phyloP scores from a whole-genome alignment of 2,113 vertebrate genomes.

The Pao palembangensis region DNA sequence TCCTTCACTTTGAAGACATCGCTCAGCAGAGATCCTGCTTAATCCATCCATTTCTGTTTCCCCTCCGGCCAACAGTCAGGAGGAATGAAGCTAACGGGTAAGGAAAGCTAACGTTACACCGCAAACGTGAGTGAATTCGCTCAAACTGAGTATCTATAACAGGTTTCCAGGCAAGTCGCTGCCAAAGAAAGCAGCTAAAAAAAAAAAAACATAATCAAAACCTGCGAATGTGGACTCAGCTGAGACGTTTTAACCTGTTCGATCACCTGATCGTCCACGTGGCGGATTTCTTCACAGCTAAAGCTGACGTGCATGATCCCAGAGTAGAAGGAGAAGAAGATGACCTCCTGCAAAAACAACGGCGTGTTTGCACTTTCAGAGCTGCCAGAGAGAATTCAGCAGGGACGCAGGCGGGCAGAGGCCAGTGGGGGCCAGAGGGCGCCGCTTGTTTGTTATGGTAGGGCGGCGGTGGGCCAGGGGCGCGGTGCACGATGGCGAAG shows the following conservation, averaged over 20 bases:
- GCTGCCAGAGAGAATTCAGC: conserved; percentile 28
- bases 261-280: too few relatives aligned
- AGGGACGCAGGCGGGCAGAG: background rate
- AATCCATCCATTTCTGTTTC: background rate
- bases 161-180: background rate
- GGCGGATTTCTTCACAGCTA: too few relatives aligned
- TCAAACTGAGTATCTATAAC: too few relatives aligned
- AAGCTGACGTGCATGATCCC: background rate
- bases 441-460: conserved; percentile 35
- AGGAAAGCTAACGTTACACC: conserved; percentile 21
- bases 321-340: background rate
- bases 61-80: background rate
- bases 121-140: conserved; percentile 16
- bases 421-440: conserved; percentile 1
- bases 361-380: conserved; percentile 26
- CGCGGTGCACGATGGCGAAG: conserved; percentile 15
- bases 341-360: background rate
- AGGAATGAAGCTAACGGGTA: background rate
- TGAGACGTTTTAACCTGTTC: too few relatives aligned
- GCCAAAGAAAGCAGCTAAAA: conserved; percentile 30
- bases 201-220: conserved; percentile 8
- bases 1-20: background rate
- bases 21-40: background rate
- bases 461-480: conserved; percentile 25
- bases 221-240: too few relatives aligned